Conservation (phyloP, 2,113 vertebrate genomes). For the Drymodes brunneopygia region DNA sequence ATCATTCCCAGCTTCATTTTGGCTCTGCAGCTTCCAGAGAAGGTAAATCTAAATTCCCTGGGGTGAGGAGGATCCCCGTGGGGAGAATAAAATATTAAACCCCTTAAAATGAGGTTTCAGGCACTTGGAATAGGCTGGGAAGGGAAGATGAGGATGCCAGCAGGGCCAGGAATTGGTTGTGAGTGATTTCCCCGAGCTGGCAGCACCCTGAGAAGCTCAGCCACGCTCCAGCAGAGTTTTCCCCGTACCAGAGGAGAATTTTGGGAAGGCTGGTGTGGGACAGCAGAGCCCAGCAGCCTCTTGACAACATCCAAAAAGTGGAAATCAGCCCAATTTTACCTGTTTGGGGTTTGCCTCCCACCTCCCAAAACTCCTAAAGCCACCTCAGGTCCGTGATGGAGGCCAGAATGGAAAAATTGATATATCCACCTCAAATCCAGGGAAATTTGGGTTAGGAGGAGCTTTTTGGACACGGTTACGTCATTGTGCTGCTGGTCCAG, state of each 20-base stretch:
- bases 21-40: background rate
- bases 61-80: accelerated
- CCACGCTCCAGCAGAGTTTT: background rate
- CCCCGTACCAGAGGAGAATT: accelerated
- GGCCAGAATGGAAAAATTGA: background rate
- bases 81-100: background rate
- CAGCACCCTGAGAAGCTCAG: background rate
- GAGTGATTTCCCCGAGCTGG: accelerated
- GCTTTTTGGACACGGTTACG: accelerated
- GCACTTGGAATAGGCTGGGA: background rate
- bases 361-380: background rate
- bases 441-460: background rate
- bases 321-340: background rate
- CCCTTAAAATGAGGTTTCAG: background rate
- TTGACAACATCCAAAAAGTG: background rate
- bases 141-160: background rate
- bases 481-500: accelerated
- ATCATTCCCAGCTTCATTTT: background rate
- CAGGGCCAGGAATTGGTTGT: background rate
- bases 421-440: accelerated
- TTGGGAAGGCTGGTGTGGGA: accelerated
- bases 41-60: background rate
- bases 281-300: background rate
- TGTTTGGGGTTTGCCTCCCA: background rate
- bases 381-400: background rate